Evolutionary conservation across 1,140 invertebrate species (phyloP), one percentile per base, ranked within the genome.

Genomic region (Galleria mellonella): DNA sequence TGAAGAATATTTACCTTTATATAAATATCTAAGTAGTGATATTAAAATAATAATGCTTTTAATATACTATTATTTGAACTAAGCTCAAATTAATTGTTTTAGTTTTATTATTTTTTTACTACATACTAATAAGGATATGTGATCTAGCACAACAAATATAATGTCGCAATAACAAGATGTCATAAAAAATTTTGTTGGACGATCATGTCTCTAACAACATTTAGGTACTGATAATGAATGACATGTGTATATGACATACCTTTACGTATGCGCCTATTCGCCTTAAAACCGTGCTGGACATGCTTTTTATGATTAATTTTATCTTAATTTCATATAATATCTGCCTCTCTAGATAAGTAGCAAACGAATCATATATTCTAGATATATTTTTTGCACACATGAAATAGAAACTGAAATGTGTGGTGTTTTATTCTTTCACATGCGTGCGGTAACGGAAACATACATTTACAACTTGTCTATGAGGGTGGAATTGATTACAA

Each of bases 41-140:
- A 3, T 23, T 23, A 23, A 23, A 23, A 23, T 23, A 6, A 23
- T 23, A 23, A 23, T 23, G 17, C 17, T 23, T 23, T 6, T 23
- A 23, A 23, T 17, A 37, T 15, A 12, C 14, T 37, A n/a, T 37
- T 15, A 8, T 17, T 1, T 17, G 1, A 2, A 23, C 15, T 17
- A 12, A 37, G 9, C 10, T 17, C 9, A 31, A n/a, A 31, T 31
- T n/a, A 31, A 31, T 31, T 31, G 9, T 9, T 4, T 31, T 9
- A 31, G 2, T 31, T 10, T 31, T 31, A 31, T 3, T 8, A 31
- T 10, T 31, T 3, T 31, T 31, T 31, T 10, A n/a, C 30, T 10
- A 31, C 4, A n/a, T 37, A 9, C 35, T 14, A 36, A 29, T 41
- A 41, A 37, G 32, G 41, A 32, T 45, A 41, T 45, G 49, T 46